Evolutionary conservation across 2,113 vertebrate species (phyloP).

Genomic region (Crotalus viridis): DNA sequence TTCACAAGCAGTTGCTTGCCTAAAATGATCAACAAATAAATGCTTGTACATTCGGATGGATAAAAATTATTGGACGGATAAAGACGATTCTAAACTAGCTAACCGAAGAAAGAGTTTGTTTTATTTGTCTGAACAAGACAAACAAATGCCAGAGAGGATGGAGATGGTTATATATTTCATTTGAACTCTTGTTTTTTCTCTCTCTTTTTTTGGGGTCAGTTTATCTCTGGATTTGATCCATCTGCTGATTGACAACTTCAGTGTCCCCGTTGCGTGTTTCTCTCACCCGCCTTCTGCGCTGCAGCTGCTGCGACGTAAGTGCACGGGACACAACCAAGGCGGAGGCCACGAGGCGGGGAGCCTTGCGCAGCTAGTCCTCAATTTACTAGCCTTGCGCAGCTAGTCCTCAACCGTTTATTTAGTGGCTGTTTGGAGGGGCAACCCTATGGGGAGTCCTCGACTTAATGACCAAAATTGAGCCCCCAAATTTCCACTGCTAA

Average conservation of each 20-base stretch:
- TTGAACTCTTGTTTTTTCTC: neutral
- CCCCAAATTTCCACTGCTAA: neutral
- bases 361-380: too few species aligned
- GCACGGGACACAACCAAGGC: neutral
- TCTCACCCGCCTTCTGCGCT: constrained; percentile 64
- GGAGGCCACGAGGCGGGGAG: neutral
- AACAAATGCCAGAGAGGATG: too few species aligned
- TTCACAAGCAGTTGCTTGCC: too few species aligned
- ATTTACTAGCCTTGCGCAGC: neutral
- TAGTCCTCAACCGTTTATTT: neutral
- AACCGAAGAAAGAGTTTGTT: too few species aligned
- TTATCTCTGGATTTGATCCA: constrained; percentile 63
- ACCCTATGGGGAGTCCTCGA: neutral
- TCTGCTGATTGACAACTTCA: constrained; percentile 68
- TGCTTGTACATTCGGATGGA: too few species aligned
- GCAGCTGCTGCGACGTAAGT: constrained; percentile 72
- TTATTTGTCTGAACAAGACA: too few species aligned
- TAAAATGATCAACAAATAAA: too few species aligned
- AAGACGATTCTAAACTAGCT: too few species aligned
- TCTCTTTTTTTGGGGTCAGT: constrained; percentile 42
- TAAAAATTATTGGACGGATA: too few species aligned
- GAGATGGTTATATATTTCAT: neutral
- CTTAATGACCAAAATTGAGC: neutral
- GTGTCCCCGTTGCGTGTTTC: constrained; percentile 67
- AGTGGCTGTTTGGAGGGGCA: too few species aligned